These are phyloP conservation scores for Trichopoda pennipes DNA, from an alignment of 2,888 invertebrate genomes.

Conservation along the genomic window DNA sequence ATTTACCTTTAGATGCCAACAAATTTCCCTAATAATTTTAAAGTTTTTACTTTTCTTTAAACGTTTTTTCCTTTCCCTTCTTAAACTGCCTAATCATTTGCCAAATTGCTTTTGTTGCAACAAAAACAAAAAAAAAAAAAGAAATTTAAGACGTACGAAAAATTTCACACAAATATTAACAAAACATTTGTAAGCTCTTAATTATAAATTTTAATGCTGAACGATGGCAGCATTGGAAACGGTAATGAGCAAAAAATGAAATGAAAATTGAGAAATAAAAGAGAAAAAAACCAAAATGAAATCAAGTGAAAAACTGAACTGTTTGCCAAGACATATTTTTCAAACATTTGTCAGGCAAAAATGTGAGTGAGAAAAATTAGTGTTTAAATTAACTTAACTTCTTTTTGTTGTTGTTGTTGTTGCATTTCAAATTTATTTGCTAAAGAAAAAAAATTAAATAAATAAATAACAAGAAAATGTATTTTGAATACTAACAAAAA, in stretches of 20 bases:
- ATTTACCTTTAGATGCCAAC: no score
- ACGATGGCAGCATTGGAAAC: constrained; percentile 18
- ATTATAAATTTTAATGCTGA: constrained; percentile 39
- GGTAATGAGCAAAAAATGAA: constrained; percentile 29
- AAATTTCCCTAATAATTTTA: no score
- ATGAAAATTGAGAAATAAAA: background rate
- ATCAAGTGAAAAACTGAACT: constrained; percentile 25
- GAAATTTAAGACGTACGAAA: constrained; percentile 11
- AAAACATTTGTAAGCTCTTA: constrained; percentile 52
- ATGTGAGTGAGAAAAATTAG: constrained; percentile 56
- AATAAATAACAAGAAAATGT: constrained; percentile 29
- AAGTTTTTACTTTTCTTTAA: background rate
- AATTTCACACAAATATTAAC: constrained; percentile 56
- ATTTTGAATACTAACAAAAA: constrained; percentile 54
- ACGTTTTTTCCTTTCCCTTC: background rate
- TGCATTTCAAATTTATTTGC: constrained; percentile 8
- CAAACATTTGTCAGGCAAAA: constrained; percentile 63
- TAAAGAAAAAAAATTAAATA: no score
- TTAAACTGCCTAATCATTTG: constrained; percentile 21
- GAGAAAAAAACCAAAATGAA: background rate
- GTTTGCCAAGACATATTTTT: constrained; percentile 49
- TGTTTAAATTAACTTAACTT: constrained; percentile 23
- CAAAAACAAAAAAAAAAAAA: no score
- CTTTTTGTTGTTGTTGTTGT: background rate
- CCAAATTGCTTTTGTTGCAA: constrained; percentile 40